phyloP scores from a whole-genome alignment of 2,888 invertebrate genomes.

The Anaspis maculata region DNA sequence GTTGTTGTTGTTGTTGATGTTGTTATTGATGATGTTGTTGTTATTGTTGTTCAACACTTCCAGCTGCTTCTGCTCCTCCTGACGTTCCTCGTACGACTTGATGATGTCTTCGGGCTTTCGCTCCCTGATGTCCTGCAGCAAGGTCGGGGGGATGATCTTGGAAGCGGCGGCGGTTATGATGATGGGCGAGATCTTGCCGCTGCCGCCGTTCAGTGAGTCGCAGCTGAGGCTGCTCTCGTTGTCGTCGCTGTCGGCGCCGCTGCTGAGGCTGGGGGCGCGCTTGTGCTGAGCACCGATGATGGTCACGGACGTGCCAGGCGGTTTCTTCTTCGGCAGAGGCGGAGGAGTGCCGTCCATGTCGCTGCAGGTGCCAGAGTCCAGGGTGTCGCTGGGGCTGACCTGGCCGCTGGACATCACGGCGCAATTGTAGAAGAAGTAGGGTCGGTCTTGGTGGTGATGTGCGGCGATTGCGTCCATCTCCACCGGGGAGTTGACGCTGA shows the following conservation, averaged over 20 bases:
- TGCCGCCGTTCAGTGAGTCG: conserved; percentile 70
- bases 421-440: conserved; percentile 51
- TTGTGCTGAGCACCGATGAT: conserved; percentile 50
- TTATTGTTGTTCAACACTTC: conserved; percentile 40
- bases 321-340: conserved; percentile 60
- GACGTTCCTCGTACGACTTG: conserved; percentile 60
- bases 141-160: conserved; percentile 53
- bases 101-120: conserved; percentile 46
- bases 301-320: conserved; percentile 39
- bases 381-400: conserved; percentile 72
- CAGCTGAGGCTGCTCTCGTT: conserved; percentile 73
- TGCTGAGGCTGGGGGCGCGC: conserved; percentile 46
- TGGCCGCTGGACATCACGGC: conserved; percentile 69
- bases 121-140: conserved; percentile 63
- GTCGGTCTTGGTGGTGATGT: conserved; percentile 27
- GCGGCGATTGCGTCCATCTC: conserved; percentile 45
- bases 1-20: no score
- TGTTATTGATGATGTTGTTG: no score
- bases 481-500: conserved; percentile 50
- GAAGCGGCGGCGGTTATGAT: conserved; percentile 1
- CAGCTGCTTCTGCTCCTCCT: conserved; percentile 43
- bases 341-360: conserved; percentile 70
- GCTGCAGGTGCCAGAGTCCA: conserved; percentile 80
- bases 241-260: conserved; percentile 62
- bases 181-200: conserved; percentile 49